phyloP scores from a whole-genome alignment of 30 jellyfish, hydroid and myxozoan species.

The Hydractinia echinata region DNA sequence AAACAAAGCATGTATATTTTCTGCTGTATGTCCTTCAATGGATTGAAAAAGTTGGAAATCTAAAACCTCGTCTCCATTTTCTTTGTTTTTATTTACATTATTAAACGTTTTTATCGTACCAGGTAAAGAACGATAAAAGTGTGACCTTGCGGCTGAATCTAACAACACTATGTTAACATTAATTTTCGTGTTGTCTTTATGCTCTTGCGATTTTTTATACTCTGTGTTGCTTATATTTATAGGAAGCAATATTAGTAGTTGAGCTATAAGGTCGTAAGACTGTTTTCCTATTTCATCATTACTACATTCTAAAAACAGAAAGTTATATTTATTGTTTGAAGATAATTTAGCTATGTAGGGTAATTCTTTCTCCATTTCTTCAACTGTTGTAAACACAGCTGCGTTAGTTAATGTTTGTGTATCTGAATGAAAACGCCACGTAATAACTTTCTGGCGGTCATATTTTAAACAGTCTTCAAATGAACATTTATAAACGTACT shows the following conservation, averaged over 20 bases:
- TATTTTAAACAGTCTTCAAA: constrained; percentile 2
- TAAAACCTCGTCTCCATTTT: constrained; percentile 25
- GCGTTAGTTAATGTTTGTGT: background rate
- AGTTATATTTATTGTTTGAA: constrained; percentile 26
- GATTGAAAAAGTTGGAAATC: constrained; percentile 62
- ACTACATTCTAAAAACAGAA: constrained; percentile 45
- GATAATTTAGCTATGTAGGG: constrained; percentile 9
- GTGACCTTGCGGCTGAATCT: constrained; percentile 76
- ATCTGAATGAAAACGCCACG: background rate
- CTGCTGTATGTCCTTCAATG: constrained; percentile 57
- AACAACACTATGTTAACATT: constrained; percentile 51
- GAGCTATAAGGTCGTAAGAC: constrained; percentile 1
- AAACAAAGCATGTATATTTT: constrained; percentile 49
- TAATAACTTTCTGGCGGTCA: background rate
- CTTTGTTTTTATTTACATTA: constrained; percentile 4
- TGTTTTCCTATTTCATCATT: background rate
- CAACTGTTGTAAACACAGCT: background rate
- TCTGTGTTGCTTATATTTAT: background rate
- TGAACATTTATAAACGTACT: constrained; percentile 4
- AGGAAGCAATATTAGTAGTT: constrained; percentile 44
- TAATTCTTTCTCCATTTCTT: constrained; percentile 3
- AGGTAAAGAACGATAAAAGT: constrained; percentile 62
- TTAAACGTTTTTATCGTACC: constrained; percentile 39
- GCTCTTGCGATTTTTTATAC: background rate
- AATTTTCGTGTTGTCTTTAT: background rate